Evolutionary conservation across 2,797 vertebrate species (phyloP).

Genomic region (Malurus leucopterus): DNA sequence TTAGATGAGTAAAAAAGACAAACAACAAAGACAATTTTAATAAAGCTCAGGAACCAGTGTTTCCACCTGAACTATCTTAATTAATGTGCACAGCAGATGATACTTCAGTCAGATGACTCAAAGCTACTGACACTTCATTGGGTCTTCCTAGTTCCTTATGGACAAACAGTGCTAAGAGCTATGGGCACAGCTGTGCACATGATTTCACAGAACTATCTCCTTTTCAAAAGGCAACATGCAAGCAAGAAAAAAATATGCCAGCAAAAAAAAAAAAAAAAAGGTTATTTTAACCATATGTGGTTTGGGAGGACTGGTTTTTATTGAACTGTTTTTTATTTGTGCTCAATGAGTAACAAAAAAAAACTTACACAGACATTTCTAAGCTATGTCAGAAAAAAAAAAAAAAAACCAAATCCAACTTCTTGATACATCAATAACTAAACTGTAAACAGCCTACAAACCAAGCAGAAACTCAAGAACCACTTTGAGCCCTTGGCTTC

Average conservation of each 20-base stretch:
- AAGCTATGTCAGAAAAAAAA: background rate
- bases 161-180: background rate
- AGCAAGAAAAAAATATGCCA: background rate
- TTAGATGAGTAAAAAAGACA: background rate
- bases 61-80: constrained; percentile 2
- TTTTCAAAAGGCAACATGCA: background rate
- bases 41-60: background rate
- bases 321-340: background rate
- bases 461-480: background rate
- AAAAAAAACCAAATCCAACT: background rate
- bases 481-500: background rate
- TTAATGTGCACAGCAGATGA: constrained; percentile 8
- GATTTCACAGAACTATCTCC: background rate
- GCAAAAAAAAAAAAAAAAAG: background rate
- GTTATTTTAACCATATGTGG: background rate
- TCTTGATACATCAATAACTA: background rate
- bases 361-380: background rate
- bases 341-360: background rate
- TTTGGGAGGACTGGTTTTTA: background rate
- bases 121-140: background rate
- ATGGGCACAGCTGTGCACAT: background rate
- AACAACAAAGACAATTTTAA: background rate
- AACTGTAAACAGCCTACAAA: background rate
- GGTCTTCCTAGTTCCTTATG: background rate
- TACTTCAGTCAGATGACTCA: background rate